Conservation (phyloP, 2,113 vertebrate species). For the Malaclemys terrapin region DNA sequence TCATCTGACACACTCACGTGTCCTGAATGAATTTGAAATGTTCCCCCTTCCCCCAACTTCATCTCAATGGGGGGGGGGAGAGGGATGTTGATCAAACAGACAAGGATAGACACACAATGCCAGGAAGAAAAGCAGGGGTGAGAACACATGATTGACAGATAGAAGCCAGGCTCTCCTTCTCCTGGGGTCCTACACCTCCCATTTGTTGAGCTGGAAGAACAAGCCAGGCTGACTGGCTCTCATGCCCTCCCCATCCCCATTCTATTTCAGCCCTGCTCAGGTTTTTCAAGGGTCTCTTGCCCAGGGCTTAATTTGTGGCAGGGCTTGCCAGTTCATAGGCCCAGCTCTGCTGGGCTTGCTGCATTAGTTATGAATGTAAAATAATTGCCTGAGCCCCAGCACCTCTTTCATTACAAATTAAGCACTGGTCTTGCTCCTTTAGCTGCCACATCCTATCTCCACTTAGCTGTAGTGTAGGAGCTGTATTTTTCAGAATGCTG, state of each 20-base stretch:
- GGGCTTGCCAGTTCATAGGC: no score
- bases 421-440: not conserved
- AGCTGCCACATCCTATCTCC: not conserved
- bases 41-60: not conserved
- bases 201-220: not conserved
- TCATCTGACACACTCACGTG: not conserved
- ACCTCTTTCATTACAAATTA: no score
- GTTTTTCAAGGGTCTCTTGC: no score
- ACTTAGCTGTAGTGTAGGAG: not conserved
- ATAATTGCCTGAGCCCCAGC: no score
- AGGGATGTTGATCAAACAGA: not conserved
- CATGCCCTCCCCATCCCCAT: no score
- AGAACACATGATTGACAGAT: not conserved
- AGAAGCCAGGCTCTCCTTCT: not conserved
- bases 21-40: not conserved
- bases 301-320: no score
- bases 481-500: not conserved
- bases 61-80: accelerated
- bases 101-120: not conserved
- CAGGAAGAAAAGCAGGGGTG: not conserved
- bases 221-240: no score
- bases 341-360: no score
- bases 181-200: not conserved
- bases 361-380: no score
- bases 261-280: no score